These are phyloP conservation scores for Anolis sagrei DNA, from an alignment of 2,113 vertebrate species.

Conservation along the genomic window DNA sequence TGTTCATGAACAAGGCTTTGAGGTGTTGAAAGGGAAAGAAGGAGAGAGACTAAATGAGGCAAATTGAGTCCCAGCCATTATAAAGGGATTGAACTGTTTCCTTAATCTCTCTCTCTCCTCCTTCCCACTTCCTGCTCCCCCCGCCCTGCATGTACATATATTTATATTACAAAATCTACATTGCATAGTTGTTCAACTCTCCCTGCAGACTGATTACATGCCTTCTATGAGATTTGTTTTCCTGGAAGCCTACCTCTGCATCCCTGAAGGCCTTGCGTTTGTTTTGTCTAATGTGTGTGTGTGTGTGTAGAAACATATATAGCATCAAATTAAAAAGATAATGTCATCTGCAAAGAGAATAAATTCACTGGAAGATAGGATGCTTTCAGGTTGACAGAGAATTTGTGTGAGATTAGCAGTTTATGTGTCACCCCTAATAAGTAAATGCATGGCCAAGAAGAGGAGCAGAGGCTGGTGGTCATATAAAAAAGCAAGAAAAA, in stretches of 20 bases:
- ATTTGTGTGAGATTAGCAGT: not conserved
- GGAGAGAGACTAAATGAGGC: not conserved
- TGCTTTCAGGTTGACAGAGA: not conserved
- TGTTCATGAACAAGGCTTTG: not conserved
- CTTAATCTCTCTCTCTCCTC: not conserved
- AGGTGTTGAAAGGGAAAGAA: not conserved
- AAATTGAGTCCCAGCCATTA: not conserved
- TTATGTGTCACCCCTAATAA: not conserved
- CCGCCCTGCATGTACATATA: not conserved
- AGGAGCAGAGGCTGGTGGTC: too few relatives aligned
- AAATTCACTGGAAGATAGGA: conserved; percentile 16
- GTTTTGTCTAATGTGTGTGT: not conserved
- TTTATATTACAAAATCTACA: not conserved
- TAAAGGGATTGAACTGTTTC: not conserved
- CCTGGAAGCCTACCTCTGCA: not conserved
- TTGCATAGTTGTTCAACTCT: conserved; percentile 11
- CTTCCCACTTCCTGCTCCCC: too few relatives aligned
- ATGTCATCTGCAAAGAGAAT: conserved; percentile 18
- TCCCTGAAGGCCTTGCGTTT: not conserved
- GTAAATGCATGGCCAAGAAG: too few relatives aligned
- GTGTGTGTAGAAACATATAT: not conserved
- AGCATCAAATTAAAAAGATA: not conserved
- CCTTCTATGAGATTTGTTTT: conserved; percentile 40
- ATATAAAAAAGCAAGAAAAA: too few relatives aligned
- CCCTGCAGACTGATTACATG: not conserved